Evolutionary conservation across 2,113 vertebrate genomes (phyloP).

Genomic region (Cromileptes altivelis): DNA sequence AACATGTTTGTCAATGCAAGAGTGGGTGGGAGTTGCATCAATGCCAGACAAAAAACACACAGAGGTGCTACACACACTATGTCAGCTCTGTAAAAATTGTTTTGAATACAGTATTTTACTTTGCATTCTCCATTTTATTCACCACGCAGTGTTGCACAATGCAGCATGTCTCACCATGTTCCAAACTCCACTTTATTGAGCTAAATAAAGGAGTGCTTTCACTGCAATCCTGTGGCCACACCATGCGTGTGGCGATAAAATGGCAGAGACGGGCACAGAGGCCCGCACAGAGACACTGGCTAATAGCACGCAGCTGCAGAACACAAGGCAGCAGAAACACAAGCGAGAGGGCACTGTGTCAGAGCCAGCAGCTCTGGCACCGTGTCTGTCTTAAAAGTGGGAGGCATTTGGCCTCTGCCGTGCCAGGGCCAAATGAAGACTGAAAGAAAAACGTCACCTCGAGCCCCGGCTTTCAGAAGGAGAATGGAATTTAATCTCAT

Average conservation of each 20-base stretch:
- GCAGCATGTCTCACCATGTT: slow-evolving; percentile 56
- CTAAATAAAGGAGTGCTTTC: slow-evolving; percentile 51
- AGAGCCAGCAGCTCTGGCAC: slow-evolving; percentile 19
- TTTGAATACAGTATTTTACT: slow-evolving; percentile 43
- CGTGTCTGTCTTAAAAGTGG: slow-evolving; percentile 41
- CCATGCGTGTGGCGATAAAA: slow-evolving; percentile 51
- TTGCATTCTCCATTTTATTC: slow-evolving; percentile 37
- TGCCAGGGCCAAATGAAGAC: slow-evolving; percentile 61
- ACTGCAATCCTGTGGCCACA: slow-evolving; percentile 29
- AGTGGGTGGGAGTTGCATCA: slow-evolving; percentile 40
- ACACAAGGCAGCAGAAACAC: slow-evolving; percentile 55
- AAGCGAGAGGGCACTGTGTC: slow-evolving; percentile 6
- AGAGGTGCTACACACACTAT: slow-evolving; percentile 13
- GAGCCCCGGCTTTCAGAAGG: slow-evolving; percentile 63
- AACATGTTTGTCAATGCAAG: slow-evolving; percentile 55
- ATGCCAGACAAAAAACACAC: slow-evolving; percentile 3
- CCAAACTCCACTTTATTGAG: slow-evolving; percentile 56
- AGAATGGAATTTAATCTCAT: slow-evolving; percentile 85
- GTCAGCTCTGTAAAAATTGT: slow-evolving; percentile 45
- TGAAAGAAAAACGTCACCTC: slow-evolving; percentile 60
- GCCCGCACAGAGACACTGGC: slow-evolving; percentile 51
- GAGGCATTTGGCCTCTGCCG: slow-evolving; percentile 40
- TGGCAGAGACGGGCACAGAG: slow-evolving; percentile 55
- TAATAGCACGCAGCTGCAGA: slow-evolving; percentile 64
- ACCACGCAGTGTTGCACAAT: slow-evolving; percentile 58